Percentiles rank a stretch among this genome's conserved stretches.
phyloP scores from a whole-genome alignment of 1,140 invertebrate species.

The Nebria ingens region DNA sequence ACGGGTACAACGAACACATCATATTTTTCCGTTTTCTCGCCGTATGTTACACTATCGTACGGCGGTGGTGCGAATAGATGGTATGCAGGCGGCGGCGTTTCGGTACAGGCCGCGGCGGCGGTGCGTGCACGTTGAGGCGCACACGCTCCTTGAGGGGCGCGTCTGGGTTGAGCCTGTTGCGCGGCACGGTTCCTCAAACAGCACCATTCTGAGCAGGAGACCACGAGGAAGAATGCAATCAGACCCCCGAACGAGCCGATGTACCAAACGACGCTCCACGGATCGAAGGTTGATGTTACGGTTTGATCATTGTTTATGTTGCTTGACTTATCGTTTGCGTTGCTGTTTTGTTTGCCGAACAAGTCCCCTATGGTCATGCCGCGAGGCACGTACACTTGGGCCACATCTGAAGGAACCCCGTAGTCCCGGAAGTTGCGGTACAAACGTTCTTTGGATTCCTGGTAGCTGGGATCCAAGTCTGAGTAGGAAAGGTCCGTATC shows the following conservation, averaged over 20 bases:
- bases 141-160: background rate
- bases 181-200: constrained; percentile 27
- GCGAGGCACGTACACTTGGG: background rate
- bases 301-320: no score
- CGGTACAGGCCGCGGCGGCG: constrained; percentile 24
- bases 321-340: background rate
- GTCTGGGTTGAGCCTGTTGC: constrained; percentile 20
- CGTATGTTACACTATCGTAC: constrained; percentile 39
- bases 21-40: constrained; percentile 34
- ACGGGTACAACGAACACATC: constrained; percentile 43
- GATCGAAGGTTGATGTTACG: constrained; percentile 34
- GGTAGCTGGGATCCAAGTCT: background rate
- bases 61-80: constrained; percentile 47
- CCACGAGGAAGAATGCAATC: constrained; percentile 46
- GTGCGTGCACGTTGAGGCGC: constrained; percentile 1
- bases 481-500: background rate
- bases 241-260: constrained; percentile 47
- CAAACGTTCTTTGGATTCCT: background rate
- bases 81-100: constrained; percentile 45
- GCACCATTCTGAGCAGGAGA: constrained; percentile 51
- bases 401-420: background rate
- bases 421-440: background rate
- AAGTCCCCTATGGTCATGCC: background rate
- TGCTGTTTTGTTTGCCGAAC: background rate
- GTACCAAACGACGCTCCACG: constrained; percentile 50